Conservation (phyloP, 1,140 invertebrate species). For the Acromyrmex heyeri region DNA sequence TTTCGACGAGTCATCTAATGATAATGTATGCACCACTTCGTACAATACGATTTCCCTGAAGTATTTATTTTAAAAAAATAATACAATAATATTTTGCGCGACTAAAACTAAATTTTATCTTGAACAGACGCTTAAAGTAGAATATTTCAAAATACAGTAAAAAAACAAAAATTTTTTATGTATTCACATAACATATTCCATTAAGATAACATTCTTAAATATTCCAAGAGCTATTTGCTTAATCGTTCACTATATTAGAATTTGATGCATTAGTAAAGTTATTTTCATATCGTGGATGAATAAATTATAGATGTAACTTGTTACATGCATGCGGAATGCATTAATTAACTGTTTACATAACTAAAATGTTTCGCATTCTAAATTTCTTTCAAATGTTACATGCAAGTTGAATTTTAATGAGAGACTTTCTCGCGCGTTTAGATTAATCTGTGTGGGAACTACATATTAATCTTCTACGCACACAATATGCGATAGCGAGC, state of each 20-base stretch:
- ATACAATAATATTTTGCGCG: not conserved
- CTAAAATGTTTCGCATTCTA: not conserved
- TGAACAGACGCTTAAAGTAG: not conserved
- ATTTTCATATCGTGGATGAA: not conserved
- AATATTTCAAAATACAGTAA: not conserved
- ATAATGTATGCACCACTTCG: constrained; percentile 40
- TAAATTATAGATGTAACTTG: not conserved
- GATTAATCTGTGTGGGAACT: not conserved
- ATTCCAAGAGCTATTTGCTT: not conserved
- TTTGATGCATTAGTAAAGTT: not conserved
- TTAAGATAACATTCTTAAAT: not conserved
- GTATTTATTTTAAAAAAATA: not conserved
- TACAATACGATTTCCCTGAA: not conserved
- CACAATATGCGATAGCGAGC: constrained; percentile 56
- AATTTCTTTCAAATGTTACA: not conserved
- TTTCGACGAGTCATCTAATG: constrained; percentile 56
- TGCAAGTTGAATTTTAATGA: constrained; percentile 17
- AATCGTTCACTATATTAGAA: not conserved
- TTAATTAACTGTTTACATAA: not conserved
- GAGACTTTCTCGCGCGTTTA: not conserved
- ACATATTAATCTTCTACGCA: constrained; percentile 36
- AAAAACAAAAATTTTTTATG: not conserved
- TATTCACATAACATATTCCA: not conserved
- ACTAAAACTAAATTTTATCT: constrained; percentile 4
- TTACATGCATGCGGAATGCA: not conserved